These are phyloP conservation scores for Nymphicus hollandicus DNA, from an alignment of 2,113 vertebrate genomes.

Conservation along the genomic window DNA sequence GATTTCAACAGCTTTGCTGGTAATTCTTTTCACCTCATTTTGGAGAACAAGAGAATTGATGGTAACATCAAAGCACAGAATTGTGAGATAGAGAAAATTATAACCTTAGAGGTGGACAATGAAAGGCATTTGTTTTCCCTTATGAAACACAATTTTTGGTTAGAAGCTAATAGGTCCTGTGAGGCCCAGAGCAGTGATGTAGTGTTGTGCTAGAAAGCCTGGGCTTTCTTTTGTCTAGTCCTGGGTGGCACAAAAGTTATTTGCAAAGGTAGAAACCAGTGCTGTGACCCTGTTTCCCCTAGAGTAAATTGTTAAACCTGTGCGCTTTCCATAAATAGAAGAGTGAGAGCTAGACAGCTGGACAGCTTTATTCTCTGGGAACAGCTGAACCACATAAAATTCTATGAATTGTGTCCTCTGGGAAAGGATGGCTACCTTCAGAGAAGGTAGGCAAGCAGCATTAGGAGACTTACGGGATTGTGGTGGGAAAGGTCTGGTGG, in stretches of 20 bases:
- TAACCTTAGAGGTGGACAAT: not conserved
- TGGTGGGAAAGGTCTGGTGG: not conserved
- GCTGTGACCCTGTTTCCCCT: not conserved
- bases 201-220: not conserved
- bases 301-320: not conserved
- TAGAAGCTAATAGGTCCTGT: not conserved
- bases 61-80: not conserved
- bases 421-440: not conserved
- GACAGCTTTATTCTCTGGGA: not conserved
- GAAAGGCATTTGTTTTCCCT: not conserved
- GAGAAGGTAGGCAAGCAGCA: not conserved
- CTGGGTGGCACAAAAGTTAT: not conserved
- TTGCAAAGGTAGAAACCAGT: not conserved
- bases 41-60: not conserved
- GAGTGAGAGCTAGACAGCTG: not conserved
- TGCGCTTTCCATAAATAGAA: not conserved
- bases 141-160: not conserved
- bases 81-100: not conserved
- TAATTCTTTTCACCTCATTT: not conserved
- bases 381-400: not conserved
- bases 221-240: not conserved
- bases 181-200: not conserved
- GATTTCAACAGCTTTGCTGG: not conserved
- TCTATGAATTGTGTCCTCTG: not conserved
- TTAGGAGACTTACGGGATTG: accelerated